Evolutionary conservation across 2,888 invertebrate genomes (phyloP).

Genomic region (Drosophila buzzatii): DNA sequence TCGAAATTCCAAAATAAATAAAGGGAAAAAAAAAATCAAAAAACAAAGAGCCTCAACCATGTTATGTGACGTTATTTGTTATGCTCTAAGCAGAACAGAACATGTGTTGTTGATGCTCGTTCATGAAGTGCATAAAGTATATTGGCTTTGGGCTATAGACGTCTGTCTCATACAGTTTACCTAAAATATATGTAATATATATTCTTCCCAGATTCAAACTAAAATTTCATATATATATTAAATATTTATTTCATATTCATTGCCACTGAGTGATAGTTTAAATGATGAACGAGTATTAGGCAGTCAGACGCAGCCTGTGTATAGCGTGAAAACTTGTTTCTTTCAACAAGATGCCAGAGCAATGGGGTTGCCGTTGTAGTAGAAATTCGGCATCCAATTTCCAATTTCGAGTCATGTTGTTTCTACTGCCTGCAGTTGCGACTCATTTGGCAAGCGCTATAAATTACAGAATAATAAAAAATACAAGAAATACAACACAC

Average conservation of each 20-base stretch:
- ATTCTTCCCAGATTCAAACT: not conserved
- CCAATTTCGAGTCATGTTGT: constrained; percentile 40
- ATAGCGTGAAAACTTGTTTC: not conserved
- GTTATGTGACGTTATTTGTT: constrained; percentile 8
- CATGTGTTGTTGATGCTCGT: constrained; percentile 56
- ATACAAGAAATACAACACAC: constrained; percentile 6
- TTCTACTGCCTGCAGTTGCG: constrained; percentile 37
- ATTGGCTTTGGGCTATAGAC: not conserved
- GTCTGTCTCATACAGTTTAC: no score
- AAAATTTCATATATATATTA: not conserved
- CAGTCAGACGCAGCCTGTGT: not conserved
- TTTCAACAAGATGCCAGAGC: constrained; percentile 43
- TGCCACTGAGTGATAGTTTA: not conserved
- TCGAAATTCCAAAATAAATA: not conserved
- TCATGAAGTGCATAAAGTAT: not conserved
- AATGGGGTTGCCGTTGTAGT: not conserved
- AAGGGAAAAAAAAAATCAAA: not conserved
- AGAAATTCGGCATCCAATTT: constrained; percentile 25
- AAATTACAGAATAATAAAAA: constrained; percentile 62
- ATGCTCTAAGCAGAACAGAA: constrained; percentile 52
- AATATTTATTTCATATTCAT: not conserved
- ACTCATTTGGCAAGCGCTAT: constrained; percentile 64
- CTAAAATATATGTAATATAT: not conserved
- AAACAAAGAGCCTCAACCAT: constrained; percentile 1
- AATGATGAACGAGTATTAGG: not conserved